Evolutionary conservation across 2,888 invertebrate species (phyloP), one percentile per base, ranked within the genome.

Genomic region (Xestia xanthographa): DNA sequence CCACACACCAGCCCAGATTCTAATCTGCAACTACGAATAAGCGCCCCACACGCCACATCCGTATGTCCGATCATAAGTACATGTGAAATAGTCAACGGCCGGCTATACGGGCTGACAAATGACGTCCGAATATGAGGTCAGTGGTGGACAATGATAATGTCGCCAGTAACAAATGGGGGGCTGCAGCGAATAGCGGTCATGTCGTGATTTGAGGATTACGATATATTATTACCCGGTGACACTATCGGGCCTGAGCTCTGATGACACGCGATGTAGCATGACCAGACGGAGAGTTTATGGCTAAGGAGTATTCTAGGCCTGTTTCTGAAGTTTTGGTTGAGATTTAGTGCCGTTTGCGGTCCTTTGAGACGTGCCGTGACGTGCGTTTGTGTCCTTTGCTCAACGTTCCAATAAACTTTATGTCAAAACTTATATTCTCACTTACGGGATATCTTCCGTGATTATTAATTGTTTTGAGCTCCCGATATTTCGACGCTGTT

Each of bases 121-220:
- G 93, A 94, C 93, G 93, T 92, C 93, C 91, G 94, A 94, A 94
- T 94, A 94, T 94, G 94, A 94, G 95, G 94, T 92, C 92, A 92
- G 93, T 94, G 94, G 90, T 87, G 92, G 92, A 91, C 93, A 93
- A 93, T 94, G 95, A 95, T 95, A 95, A 95, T 95, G 95, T 95
- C 95, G 88, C 83, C 91, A 88, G 92, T 95, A 93, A 95, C 93
- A 94, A 94, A 95, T 94, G 93, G 93, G 80, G 84, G 91, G 90
- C 93, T 94, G 93, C 92, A 92, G 90, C 90, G 90, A 92, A 92
- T 91, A 90, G 93, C 89, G 90, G 90, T 67, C 83, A 85, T 89
- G 90, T 84, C 90, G 89, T 91, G 92, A 93, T 92, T 92, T 88
- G 91, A 92, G 93, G 92, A 93, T 93, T 91, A 92, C 93, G 91